Evolutionary conservation across 2,888 invertebrate species (phyloP), one percentile per base, ranked within the genome.

Genomic region (Stenchaetothrips biformis): DNA sequence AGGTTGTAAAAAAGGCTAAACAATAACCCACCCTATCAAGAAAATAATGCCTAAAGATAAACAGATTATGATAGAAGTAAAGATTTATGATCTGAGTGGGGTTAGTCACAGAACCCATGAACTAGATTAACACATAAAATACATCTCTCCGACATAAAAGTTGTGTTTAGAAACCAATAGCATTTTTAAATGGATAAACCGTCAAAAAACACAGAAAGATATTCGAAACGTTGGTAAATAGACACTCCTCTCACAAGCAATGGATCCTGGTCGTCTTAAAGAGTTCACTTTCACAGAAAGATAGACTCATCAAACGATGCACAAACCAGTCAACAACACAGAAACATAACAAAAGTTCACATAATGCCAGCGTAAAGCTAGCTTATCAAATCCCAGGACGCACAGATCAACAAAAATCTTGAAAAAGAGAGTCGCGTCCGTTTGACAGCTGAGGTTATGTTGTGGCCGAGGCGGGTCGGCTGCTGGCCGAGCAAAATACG

Each of bases 361-460:
- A 11, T 13, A 77, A 47, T 37, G 7, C n/a, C 27, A 77, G 47
- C 27, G 16, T 2, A 77, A 77, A 13, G 47, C 27, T 37, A 47
- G 16, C 47, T 77, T 77, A 3, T 77, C 77, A 77, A 7, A 6
- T 77, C 7, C 27, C 27, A 77, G 27, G 16, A 25, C 3, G 4
- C 2, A 37, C 37, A 2, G 37, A 37, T 25, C 67, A 25, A 25
- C 11, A 4, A 21, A 74, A 74, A 74, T n/a, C 67, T 25, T 4
- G 67, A 21, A 74, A 25, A 25, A 74, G 25, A 21, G 7, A n/a
- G 16, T 9, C 16, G 53, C 18, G 59, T 13, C 59, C 59, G 25
- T 25, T 74, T 74, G 67, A 74, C 67, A 74, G 67, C 21, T 74
- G 6, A 74, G 67, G 67, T 74, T 74, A 74, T 74, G 67, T 74